These are phyloP conservation scores for Netelia virgata DNA, from an alignment of 2,888 invertebrate species.

Conservation along the genomic window DNA sequence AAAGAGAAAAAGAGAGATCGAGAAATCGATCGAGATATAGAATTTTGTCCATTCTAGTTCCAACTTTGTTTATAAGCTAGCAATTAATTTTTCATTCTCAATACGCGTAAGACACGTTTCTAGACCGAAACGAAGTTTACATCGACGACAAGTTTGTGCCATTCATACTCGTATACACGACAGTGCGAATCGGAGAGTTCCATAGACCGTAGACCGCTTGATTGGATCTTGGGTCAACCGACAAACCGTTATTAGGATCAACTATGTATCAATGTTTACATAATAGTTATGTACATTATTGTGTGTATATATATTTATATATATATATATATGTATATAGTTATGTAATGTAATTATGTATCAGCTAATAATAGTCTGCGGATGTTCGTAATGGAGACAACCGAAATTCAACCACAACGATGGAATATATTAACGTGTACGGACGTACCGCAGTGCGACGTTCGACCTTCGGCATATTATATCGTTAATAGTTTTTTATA, in stretches of 20 bases:
- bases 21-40: not conserved
- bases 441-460: constrained; percentile 36
- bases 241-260: constrained; percentile 54
- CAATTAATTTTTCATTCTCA: too few species aligned
- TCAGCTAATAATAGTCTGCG: constrained; percentile 55
- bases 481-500: constrained; percentile 16
- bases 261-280: constrained; percentile 41
- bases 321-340: not conserved
- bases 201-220: constrained; percentile 43
- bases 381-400: constrained; percentile 54
- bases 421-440: constrained; percentile 43
- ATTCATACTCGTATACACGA: too few species aligned
- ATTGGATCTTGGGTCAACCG: constrained; percentile 63
- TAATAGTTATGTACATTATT: constrained; percentile 5
- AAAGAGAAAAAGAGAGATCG: constrained; percentile 19
- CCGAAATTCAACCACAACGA: constrained; percentile 52
- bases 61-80: too few species aligned
- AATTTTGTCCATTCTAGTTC: too few species aligned
- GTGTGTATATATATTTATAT: not conserved
- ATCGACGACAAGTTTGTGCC: too few species aligned
- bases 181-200: constrained; percentile 7
- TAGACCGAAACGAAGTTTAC: too few species aligned
- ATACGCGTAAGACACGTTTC: too few species aligned
- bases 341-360: constrained; percentile 55
- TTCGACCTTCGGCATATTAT: constrained; percentile 14